A percentile compares a stretch with the other conserved stretches of the same genome.
phyloP scores from a whole-genome alignment of 2,113 vertebrate species.

The Aix galericulata region DNA sequence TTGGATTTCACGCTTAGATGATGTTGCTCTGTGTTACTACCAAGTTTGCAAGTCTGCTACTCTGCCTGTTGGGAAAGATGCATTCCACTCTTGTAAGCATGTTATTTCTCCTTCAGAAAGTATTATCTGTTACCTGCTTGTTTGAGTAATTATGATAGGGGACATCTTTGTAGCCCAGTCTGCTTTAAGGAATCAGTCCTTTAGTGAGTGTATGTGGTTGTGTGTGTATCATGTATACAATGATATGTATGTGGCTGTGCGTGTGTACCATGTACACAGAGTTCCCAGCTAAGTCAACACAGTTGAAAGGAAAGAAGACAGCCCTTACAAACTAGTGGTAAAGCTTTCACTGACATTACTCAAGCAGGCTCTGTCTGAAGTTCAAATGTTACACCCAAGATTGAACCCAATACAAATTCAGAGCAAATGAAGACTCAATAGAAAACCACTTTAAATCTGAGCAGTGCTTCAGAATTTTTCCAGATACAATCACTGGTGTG shows the following conservation, averaged over 20 bases:
- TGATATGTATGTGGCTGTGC: neutral
- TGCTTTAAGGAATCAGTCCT: neutral
- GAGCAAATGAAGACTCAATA: neutral
- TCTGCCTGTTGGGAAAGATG: neutral
- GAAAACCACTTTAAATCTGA: neutral
- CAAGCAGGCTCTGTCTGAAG: neutral
- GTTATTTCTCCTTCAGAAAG: neutral
- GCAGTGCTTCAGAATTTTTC: neutral
- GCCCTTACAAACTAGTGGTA: neutral
- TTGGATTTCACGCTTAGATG: neutral
- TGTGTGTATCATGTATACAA: accelerated
- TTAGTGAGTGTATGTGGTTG: neutral
- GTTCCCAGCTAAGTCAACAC: neutral
- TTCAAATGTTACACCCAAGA: neutral
- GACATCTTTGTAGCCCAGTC: neutral
- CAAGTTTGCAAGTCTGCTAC: neutral
- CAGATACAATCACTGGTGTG: neutral
- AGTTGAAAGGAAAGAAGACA: neutral
- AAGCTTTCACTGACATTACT: neutral
- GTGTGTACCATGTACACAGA: accelerated
- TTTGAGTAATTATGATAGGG: neutral
- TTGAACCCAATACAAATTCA: neutral
- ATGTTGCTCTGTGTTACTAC: neutral
- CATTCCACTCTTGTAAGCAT: neutral
- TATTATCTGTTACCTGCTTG: neutral